Evolutionary conservation across 2,113 vertebrate genomes (phyloP).

Genomic region (Tachuris rubrigastra): DNA sequence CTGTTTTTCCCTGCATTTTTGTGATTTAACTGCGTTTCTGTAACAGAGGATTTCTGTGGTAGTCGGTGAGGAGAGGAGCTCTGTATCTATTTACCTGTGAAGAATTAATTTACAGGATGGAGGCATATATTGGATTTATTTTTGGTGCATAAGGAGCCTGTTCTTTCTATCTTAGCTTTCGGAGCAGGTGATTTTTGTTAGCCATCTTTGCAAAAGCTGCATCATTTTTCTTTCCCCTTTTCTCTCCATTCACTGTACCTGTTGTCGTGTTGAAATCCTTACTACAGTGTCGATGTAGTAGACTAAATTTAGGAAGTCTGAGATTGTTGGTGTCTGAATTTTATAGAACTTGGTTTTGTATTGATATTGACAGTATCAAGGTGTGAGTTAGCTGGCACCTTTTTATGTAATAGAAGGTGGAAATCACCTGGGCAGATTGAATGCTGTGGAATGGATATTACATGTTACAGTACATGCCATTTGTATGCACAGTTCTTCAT

Average conservation of each 20-base stretch:
- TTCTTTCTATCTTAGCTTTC: background rate
- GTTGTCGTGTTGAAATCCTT: background rate
- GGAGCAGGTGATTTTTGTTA: background rate
- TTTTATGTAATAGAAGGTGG: background rate
- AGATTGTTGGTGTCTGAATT: rapidly evolving
- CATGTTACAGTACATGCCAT: background rate
- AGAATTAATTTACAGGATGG: background rate
- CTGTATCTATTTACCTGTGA: background rate
- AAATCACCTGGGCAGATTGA: background rate
- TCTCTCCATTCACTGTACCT: background rate
- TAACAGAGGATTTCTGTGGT: background rate
- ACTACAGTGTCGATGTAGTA: background rate
- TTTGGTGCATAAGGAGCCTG: background rate
- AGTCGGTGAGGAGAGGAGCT: background rate
- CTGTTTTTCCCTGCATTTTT: background rate
- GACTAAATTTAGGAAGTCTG: background rate
- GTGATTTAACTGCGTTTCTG: background rate
- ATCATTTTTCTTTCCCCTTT: background rate
- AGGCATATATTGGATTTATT: background rate
- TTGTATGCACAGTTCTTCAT: background rate
- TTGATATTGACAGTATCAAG: background rate
- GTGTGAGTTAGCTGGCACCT: background rate
- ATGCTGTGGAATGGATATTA: background rate
- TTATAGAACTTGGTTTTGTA: background rate
- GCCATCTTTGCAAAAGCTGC: conserved; percentile 10